These are phyloP conservation scores for Micrasema minimum DNA, from an alignment of 1,140 invertebrate genomes.

Conservation along the genomic window DNA sequence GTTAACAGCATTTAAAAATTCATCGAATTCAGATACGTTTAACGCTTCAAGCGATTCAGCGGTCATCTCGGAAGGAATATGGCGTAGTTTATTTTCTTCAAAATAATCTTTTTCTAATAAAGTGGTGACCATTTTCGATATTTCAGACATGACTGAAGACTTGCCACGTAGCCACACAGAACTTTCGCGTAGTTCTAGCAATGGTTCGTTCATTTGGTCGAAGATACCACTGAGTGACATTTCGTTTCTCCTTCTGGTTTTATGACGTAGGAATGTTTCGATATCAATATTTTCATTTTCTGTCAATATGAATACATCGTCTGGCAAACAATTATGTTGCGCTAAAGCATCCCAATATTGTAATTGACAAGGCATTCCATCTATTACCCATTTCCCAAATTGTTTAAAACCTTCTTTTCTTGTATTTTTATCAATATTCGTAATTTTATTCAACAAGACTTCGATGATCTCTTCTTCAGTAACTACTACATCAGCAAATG, in stretches of 20 bases:
- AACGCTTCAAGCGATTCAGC: conserved; percentile 9
- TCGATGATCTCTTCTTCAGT: conserved; percentile 57
- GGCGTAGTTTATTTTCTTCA: conserved; percentile 23
- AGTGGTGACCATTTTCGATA: conserved; percentile 10
- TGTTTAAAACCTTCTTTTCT: conserved; percentile 52
- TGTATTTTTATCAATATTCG: conserved; percentile 59
- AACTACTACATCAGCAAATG: conserved; percentile 53
- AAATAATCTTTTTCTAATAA: conserved; percentile 40
- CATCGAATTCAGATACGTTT: conserved; percentile 19
- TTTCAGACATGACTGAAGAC: conserved; percentile 23
- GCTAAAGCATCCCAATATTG: conserved; percentile 63
- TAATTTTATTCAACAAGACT: too few species aligned
- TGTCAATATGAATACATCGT: conserved; percentile 66
- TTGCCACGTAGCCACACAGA: background rate
- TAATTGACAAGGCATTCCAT: conserved; percentile 66
- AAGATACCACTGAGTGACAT: background rate
- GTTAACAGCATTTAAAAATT: conserved; percentile 57
- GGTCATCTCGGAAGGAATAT: conserved; percentile 8
- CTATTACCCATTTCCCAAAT: conserved; percentile 69
- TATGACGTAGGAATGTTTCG: conserved; percentile 58
- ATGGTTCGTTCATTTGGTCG: conserved; percentile 11
- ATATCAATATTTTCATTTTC: conserved; percentile 63
- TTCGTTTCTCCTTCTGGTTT: conserved; percentile 15
- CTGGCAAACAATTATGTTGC: conserved; percentile 62
- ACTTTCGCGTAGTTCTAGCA: background rate